Evolutionary conservation across 2,888 invertebrate species (phyloP), one percentile per base, ranked within the genome.

Genomic region (Parapristionchus giblindavisi): DNA sequence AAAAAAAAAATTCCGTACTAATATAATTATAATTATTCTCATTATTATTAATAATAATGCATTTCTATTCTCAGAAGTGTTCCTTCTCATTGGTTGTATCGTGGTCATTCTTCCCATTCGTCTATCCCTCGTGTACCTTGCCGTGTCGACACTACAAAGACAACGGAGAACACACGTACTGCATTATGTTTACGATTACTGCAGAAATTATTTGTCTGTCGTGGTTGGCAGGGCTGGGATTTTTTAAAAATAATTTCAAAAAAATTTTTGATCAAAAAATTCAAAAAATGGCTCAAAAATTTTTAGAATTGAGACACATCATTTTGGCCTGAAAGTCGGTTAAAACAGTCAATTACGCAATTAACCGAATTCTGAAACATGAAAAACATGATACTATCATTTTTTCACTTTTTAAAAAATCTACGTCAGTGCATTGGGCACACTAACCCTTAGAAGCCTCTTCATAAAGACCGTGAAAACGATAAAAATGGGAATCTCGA

Each of bases 141-240:
- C 63, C 40, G 43, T 63, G 24, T 40, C 27, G 17, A 34, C 63
- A 5, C 63, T 63, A 1, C 38, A 40, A 29, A 63, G 27, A n/a
- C 38, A 63, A 43, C 38, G n/a, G n/a, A n/a, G n/a, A n/a, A n/a
- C n/a, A n/a, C n/a, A 63, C 40, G 63, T 63, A 63, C 1, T n/a
- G 36, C 14, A 8, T 8, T 1, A 2, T 32, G 17, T 6, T 14
- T 56, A 29, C 56, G 56, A 29, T 56, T 2, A 43, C 17, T 43
- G 43, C 43, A 14, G 17, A 8, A 8, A 8, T 43, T 43, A 14
- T 43, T 43, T 17, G 8, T 8, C 43, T 14, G 17, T 17, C 8
- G 43, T 43, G 8, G 8, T 43, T 17, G 11, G 8, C 43, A 14
- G 17, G 43, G 43, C 43, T 14, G 11, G 43, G 43, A 17, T 43